These are phyloP conservation scores for Eurois occulta DNA, from an alignment of 2,888 invertebrate species.

Conservation along the genomic window DNA sequence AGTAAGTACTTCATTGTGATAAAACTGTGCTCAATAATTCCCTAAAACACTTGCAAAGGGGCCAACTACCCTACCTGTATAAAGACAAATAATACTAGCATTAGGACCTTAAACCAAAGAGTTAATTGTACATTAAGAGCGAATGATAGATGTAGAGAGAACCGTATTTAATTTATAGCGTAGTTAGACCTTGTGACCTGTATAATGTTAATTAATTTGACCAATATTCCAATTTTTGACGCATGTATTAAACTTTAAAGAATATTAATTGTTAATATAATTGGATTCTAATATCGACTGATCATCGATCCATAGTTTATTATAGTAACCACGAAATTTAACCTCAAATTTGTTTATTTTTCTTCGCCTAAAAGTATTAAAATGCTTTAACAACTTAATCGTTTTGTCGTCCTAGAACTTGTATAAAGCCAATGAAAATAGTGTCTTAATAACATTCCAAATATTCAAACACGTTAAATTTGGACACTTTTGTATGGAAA, in stretches of 20 bases:
- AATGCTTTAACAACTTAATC: constrained; percentile 82
- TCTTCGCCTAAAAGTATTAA: constrained; percentile 71
- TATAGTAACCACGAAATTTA: constrained; percentile 60
- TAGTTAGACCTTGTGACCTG: constrained; percentile 86
- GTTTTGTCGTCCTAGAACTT: constrained; percentile 81
- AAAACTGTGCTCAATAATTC: constrained; percentile 64
- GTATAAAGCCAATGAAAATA: constrained; percentile 87
- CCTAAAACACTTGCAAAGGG: constrained; percentile 77
- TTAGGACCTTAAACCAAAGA: constrained; percentile 90
- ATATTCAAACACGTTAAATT: constrained; percentile 88
- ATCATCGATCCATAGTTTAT: constrained; percentile 57
- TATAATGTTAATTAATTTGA: constrained; percentile 82
- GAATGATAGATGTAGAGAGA: constrained; percentile 81
- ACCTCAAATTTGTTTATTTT: constrained; percentile 69
- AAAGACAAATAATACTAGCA: constrained; percentile 86
- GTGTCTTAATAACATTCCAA: constrained; percentile 90
- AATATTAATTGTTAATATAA: constrained; percentile 59
- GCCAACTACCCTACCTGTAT: constrained; percentile 80
- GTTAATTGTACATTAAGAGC: constrained; percentile 88
- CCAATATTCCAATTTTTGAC: constrained; percentile 80
- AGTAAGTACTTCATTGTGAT: constrained; percentile 67
- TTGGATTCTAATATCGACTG: constrained; percentile 65
- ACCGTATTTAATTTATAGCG: constrained; percentile 87
- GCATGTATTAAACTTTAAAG: constrained; percentile 55
- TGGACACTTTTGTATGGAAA: constrained; percentile 90